phyloP scores from a whole-genome alignment of 1,140 invertebrate species.

The Drosophila pruinosa region DNA sequence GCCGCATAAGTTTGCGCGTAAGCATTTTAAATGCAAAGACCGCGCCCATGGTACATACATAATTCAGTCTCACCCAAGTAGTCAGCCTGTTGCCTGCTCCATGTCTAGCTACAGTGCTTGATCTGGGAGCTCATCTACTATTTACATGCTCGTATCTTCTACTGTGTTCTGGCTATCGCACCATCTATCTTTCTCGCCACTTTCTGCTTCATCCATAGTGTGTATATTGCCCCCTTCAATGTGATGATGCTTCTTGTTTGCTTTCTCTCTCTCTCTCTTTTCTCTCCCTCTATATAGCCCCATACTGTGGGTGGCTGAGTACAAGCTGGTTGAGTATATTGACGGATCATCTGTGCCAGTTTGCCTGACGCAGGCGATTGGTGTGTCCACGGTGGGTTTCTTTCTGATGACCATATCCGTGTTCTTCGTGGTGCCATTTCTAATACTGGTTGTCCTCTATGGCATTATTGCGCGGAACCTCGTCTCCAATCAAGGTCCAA shows the following conservation, averaged over 20 bases:
- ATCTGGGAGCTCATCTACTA: constrained; percentile 11
- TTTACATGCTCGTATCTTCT: constrained; percentile 5
- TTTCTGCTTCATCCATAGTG: constrained; percentile 13
- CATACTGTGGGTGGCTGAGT: constrained; percentile 89
- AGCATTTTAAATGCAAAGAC: constrained; percentile 61
- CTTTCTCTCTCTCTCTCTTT: constrained; percentile 24
- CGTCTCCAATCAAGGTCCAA: constrained; percentile 89
- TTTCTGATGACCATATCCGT: constrained; percentile 90
- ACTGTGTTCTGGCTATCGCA: constrained; percentile 2
- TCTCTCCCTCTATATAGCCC: constrained; percentile 85
- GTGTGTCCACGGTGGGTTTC: constrained; percentile 89
- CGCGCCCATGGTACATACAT: constrained; percentile 37
- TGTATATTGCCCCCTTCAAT: constrained; percentile 6
- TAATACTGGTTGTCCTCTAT: constrained; percentile 91
- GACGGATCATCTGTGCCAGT: constrained; percentile 88
- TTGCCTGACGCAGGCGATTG: constrained; percentile 89
- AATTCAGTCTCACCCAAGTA: constrained; percentile 13
- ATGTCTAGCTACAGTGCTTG: neutral
- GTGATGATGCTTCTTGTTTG: constrained; percentile 66
- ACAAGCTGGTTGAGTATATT: constrained; percentile 87
- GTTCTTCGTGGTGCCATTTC: constrained; percentile 93
- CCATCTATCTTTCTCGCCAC: constrained; percentile 26
- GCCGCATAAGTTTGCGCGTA: constrained; percentile 15
- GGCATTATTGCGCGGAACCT: constrained; percentile 92
- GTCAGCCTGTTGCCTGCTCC: constrained; percentile 12